Evolutionary conservation across 2,888 invertebrate genomes (phyloP), one percentile per base, ranked within the genome.

Genomic region (Notodonta dromedarius): DNA sequence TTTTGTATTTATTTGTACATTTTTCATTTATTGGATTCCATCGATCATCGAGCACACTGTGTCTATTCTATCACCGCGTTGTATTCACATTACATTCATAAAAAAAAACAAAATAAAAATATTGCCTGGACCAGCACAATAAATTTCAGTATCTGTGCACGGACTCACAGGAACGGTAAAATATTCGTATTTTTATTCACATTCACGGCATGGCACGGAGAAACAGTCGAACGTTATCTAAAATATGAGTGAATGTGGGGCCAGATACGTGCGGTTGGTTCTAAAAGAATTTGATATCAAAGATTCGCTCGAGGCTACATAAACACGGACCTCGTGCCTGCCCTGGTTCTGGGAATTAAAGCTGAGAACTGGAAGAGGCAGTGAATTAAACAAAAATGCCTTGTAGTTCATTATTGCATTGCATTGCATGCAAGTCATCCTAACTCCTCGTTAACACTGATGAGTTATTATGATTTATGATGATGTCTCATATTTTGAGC

Each of bases 281-380:
- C 87, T 88, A 79, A 90, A 91, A 88, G 89, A 90, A 90, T 91
- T 90, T 89, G 86, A 88, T 91, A 90, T 90, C 88, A 91, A 88
- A 89, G 87, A 90, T 88, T 82, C 83, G 80, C 82, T 82, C 67
- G 78, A 77, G 74, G 79, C 78, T 75, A 71, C 71, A 76, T 77
- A 82, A 79, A 84, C 78, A 76, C 64, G 71, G 69, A 74, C 71
- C 67, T 65, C 67, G 66, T 70, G 70, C 65, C 58, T 61, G 54
- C 57, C 56, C 32, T 58, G 58, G 14, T 48, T 24, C 46, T 52
- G 8, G 56, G 59, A 71, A 65, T 65, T 70, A 68, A 53, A 62
- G 42, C 54, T 40, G 3, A 24, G 16, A 54, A 40, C 58, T 64
- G 66, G 68, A 71, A 66, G 66, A 50, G 67, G 50, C 64, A 46